These are phyloP conservation scores for Pao palembangensis DNA, from an alignment of 2,113 vertebrate genomes.

Conservation along the genomic window DNA sequence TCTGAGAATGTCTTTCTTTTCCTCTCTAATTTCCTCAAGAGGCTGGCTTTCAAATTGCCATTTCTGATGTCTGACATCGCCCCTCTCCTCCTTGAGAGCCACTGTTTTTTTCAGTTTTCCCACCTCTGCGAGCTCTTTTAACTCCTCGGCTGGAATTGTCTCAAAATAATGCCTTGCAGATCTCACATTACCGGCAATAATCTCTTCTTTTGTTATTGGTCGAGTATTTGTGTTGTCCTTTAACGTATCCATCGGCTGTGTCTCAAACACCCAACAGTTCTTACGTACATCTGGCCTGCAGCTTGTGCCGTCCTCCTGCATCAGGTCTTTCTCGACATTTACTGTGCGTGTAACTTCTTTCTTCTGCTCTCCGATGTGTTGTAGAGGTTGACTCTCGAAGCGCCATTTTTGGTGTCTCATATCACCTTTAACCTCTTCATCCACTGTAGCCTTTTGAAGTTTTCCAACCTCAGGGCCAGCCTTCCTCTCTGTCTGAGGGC, in stretches of 20 bases:
- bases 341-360: slow-evolving; percentile 79
- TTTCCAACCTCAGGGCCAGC: slow-evolving; percentile 75
- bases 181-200: slow-evolving; percentile 83
- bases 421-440: slow-evolving; percentile 81
- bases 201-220: slow-evolving; percentile 69
- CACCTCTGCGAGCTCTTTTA: slow-evolving; percentile 80
- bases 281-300: slow-evolving; percentile 74
- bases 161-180: slow-evolving; percentile 87
- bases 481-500: slow-evolving; percentile 76
- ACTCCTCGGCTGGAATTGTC: slow-evolving; percentile 76
- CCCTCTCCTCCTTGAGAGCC: slow-evolving; percentile 81
- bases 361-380: slow-evolving; percentile 83
- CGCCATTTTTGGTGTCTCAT: slow-evolving; percentile 85
- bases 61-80: slow-evolving; percentile 86
- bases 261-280: slow-evolving; percentile 89
- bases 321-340: slow-evolving; percentile 78
- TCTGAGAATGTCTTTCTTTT: slow-evolving; percentile 76
- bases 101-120: slow-evolving; percentile 79
- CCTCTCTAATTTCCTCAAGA: slow-evolving; percentile 85
- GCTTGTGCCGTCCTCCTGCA: slow-evolving; percentile 78
- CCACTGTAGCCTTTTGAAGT: slow-evolving; percentile 68
- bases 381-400: slow-evolving; percentile 84
- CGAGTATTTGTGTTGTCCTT: slow-evolving; percentile 77
- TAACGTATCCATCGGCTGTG: slow-evolving; percentile 83
- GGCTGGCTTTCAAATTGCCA: slow-evolving; percentile 88